Conservation (phyloP, 2,888 invertebrate species). For the Dione juno region DNA sequence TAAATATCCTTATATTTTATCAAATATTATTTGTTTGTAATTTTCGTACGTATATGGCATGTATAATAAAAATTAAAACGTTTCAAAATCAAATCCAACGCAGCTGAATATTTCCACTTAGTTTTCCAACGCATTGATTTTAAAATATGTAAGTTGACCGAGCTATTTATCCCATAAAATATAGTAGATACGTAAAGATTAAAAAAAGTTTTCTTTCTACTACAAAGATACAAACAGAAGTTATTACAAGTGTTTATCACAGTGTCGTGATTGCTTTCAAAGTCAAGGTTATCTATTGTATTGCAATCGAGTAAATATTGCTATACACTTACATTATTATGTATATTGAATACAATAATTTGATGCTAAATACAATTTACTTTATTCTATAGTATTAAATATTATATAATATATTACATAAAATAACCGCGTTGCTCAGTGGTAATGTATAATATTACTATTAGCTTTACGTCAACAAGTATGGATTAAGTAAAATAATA, state of each 20-base stretch:
- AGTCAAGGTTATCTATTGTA: conserved; percentile 29
- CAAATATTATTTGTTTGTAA: background rate
- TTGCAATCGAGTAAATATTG: background rate
- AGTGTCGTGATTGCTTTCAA: conserved; percentile 12
- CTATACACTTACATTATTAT: background rate
- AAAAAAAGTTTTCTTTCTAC: background rate
- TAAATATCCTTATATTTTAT: background rate
- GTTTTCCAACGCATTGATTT: too few species aligned
- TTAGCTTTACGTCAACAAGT: background rate
- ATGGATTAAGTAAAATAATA: conserved; percentile 5
- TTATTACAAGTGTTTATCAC: conserved; percentile 10
- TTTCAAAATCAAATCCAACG: background rate
- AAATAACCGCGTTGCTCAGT: background rate
- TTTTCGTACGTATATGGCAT: background rate
- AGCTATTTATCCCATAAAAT: too few species aligned
- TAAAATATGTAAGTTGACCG: too few species aligned
- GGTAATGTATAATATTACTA: too few species aligned
- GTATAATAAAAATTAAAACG: too few species aligned
- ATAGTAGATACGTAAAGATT: background rate
- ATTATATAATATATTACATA: background rate
- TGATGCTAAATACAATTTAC: background rate
- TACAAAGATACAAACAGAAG: conserved; percentile 2
- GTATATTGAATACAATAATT: background rate
- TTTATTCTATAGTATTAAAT: background rate
- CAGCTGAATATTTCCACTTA: too few species aligned